Evolutionary conservation across 2,113 vertebrate genomes (phyloP), one percentile per base, ranked within the genome.

Genomic region (Bubo bubo): DNA sequence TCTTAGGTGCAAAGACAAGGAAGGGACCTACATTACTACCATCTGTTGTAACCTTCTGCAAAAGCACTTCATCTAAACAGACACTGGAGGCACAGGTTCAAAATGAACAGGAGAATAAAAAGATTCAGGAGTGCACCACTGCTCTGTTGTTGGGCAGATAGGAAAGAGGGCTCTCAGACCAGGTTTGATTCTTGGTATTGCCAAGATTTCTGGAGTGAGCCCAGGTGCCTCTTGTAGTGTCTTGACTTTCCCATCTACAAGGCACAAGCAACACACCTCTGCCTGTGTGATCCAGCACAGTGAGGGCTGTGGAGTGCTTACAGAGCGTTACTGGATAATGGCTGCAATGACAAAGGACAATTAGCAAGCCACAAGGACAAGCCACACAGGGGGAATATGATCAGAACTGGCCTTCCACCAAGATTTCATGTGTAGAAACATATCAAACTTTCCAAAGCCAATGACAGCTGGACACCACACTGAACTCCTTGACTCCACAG

Each of bases 11-110:
- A 70, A 89, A 91, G 76, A 89, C 72, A 91, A 84, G 76, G 30
- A 77, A 90, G 18, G 17, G 47, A 81, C 68, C 52, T 76, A 80
- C 41, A 50, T 62, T 91, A 58, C 24, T 66, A 90, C 91, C 93
- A 95, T 83, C 88, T 92, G 94, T 50, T 92, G 72, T 86, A 80
- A 95, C 59, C 45, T 94, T 90, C 79, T 92, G 86, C 63, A 87
- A 91, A 85, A 91, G 73, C 68, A 72, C 53, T 92, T 93, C 1
- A 79, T 92, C 71, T 64, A 80, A 56, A 66, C 63, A 56, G n/a
- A 16, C 34, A 52, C 21, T n/a, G 19, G 32, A 83, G 82, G 35
- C 49, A 83, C 27, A 59, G n/a, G 88, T 86, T 73, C 67, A 79
- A 80, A 45, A 74, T 9, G 50, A 80, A 81, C 0, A 1, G 66